These are phyloP conservation scores for Brachionichthys hirsutus DNA, from an alignment of 2,113 vertebrate genomes.

Conservation along the genomic window DNA sequence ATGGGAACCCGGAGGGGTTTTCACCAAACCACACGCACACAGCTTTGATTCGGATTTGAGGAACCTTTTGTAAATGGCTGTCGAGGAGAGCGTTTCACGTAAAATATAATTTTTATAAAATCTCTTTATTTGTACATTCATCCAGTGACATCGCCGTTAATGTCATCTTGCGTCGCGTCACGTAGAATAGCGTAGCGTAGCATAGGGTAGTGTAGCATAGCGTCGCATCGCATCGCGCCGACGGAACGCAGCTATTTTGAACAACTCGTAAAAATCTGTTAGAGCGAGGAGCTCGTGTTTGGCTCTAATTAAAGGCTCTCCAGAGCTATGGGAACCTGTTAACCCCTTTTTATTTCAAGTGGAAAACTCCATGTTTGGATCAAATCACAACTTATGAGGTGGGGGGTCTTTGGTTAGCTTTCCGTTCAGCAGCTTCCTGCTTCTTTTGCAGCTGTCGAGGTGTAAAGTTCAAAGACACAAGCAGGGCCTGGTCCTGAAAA, in stretches of 20 bases:
- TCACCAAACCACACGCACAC: conserved; percentile 2
- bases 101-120: too few species aligned
- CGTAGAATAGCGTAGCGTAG: not conserved
- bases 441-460: too few species aligned
- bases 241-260: not conserved
- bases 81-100: too few species aligned
- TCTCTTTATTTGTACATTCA: not conserved
- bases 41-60: conserved; percentile 29
- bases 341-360: not conserved
- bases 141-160: not conserved
- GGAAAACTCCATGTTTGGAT: conserved; percentile 1
- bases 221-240: not conserved
- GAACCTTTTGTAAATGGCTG: conserved; percentile 9
- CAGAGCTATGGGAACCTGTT: not conserved
- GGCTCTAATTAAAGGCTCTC: not conserved
- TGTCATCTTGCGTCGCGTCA: not conserved
- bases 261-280: not conserved
- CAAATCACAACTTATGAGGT: conserved; percentile 10
- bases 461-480: too few species aligned
- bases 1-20: not conserved
- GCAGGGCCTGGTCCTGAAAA: not conserved
- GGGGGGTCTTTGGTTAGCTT: conserved; percentile 1
- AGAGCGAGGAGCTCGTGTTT: not conserved
- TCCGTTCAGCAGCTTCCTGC: not conserved
- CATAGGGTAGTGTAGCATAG: too few species aligned